phyloP scores from a whole-genome alignment of 1,140 invertebrate genomes.

The Drosophila seguyi region DNA sequence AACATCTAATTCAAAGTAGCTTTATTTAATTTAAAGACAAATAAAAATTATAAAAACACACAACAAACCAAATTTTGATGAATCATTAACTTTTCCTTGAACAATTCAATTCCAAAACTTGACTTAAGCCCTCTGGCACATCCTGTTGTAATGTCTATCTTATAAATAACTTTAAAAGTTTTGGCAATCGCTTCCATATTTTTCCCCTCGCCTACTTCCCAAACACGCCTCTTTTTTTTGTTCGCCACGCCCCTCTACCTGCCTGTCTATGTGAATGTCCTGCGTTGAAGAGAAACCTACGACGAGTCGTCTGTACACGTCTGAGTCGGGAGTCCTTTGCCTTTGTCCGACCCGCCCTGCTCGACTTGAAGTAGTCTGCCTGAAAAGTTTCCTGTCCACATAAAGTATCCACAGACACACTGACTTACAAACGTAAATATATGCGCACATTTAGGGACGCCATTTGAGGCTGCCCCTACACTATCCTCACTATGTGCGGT shows the following conservation, averaged over 20 bases:
- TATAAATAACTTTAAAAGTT: slow-evolving; percentile 42
- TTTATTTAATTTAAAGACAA: background rate
- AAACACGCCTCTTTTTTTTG: slow-evolving; percentile 11
- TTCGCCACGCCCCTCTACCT: slow-evolving; percentile 33
- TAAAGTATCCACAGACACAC: slow-evolving; percentile 44
- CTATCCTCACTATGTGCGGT: slow-evolving; percentile 14
- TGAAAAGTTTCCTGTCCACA: slow-evolving; percentile 54
- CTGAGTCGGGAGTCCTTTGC: slow-evolving; percentile 29
- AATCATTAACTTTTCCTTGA: background rate
- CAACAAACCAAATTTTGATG: too few relatives aligned
- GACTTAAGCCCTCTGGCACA: slow-evolving; percentile 4
- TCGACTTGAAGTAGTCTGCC: slow-evolving; percentile 51
- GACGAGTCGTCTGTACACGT: slow-evolving; percentile 32
- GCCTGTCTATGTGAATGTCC: slow-evolving; percentile 22
- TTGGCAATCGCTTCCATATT: slow-evolving; percentile 26
- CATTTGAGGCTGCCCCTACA: slow-evolving; percentile 17
- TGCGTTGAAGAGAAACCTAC: slow-evolving; percentile 14
- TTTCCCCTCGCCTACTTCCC: background rate
- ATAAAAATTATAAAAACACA: too few relatives aligned
- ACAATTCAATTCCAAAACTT: background rate
- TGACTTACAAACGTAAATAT: slow-evolving; percentile 44
- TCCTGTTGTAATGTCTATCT: slow-evolving; percentile 8
- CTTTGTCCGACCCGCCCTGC: slow-evolving; percentile 26
- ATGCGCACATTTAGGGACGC: slow-evolving; percentile 33
- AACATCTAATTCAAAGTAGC: too few relatives aligned